Base-by-base conservation (phyloP, 1,140 invertebrate species). In the Mizuhopecten yessoensis region DNA sequence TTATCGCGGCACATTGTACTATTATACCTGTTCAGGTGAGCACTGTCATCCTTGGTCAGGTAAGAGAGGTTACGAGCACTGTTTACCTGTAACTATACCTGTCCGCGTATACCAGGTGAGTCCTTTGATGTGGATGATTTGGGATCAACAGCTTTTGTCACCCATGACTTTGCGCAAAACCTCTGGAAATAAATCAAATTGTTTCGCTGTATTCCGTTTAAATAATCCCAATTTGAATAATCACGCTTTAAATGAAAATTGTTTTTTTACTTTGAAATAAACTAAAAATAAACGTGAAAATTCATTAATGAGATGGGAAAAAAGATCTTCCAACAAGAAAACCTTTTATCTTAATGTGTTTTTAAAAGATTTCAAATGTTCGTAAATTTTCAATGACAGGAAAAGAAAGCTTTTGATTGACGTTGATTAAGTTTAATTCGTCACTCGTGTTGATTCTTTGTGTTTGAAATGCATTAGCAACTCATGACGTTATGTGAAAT, bases 1-100 rank as follows among this genome's bases (percentile, higher is more conserved):
- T 1, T 29, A 75, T 17, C 11, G 5, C 5, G 11, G 29, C 3
- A 17, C 57, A 75, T 75, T 75, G 57, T 75, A 75, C 57, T 17
- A 29, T 23, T 75, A 75, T 75, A 75, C 57, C 23, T 75, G n/a
- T 75, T 75, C n/a, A 75, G 57, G 57, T 29, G 57, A 29, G 57
- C n/a, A 75, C n/a, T 75, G 23, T 75, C 17, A 29, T n/a, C 57
- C 57, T 75, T 75, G 57, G 57, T 29, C 57, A 75, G 42, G 42
- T 45, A 45, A 17, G 42, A 45, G 17, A 75, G 57, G 57, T 75
- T 75, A 75, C 9, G 5, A 75, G 57, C 57, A 75, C 57, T 75
- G 57, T 75, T 75, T 75, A 75, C 57, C 57, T 75, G 57, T 75
- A 75, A 75, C 57, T 29, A 29, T 75, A 75, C 57, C 57, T 75